Evolutionary conservation across 2,888 invertebrate genomes (phyloP).

Genomic region (Cheilosia scutellata): DNA sequence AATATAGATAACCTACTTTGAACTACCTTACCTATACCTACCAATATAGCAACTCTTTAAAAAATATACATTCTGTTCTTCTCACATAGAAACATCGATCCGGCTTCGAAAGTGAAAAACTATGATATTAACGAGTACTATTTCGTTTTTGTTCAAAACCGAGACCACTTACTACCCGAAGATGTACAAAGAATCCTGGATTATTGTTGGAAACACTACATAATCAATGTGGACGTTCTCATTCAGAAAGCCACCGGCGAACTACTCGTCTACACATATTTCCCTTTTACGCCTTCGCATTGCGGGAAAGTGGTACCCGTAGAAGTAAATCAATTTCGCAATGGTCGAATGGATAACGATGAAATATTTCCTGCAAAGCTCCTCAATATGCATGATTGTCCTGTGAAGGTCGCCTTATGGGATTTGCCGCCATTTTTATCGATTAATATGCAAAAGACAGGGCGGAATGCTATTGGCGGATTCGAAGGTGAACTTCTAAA

Average conservation of each 20-base stretch:
- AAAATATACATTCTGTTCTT: not conserved
- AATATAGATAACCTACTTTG: not conserved
- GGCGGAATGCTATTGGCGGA: conserved; percentile 59
- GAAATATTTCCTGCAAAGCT: conserved; percentile 78
- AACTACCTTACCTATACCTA: not conserved
- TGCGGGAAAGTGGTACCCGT: conserved; percentile 76
- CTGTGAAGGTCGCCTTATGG: conserved; percentile 75
- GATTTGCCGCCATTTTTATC: conserved; percentile 77
- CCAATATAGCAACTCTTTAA: not conserved
- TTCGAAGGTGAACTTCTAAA: conserved; percentile 77
- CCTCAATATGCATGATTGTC: conserved; percentile 78
- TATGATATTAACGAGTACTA: conserved; percentile 80
- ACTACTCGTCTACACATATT: conserved; percentile 79
- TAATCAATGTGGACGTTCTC: conserved; percentile 80
- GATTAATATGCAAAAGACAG: conserved; percentile 4
- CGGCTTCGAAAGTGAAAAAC: conserved; percentile 69
- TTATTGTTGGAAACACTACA: conserved; percentile 80
- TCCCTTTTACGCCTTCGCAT: conserved; percentile 77
- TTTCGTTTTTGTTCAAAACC: conserved; percentile 79
- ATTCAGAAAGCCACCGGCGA: conserved; percentile 79
- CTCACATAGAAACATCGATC: conserved; percentile 77
- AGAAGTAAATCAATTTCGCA: conserved; percentile 77
- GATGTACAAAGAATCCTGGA: conserved; percentile 79
- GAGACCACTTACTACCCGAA: conserved; percentile 71
- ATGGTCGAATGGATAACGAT: conserved; percentile 70